phyloP scores from a whole-genome alignment of 2,113 vertebrate genomes.

The Tupaia tana region DNA sequence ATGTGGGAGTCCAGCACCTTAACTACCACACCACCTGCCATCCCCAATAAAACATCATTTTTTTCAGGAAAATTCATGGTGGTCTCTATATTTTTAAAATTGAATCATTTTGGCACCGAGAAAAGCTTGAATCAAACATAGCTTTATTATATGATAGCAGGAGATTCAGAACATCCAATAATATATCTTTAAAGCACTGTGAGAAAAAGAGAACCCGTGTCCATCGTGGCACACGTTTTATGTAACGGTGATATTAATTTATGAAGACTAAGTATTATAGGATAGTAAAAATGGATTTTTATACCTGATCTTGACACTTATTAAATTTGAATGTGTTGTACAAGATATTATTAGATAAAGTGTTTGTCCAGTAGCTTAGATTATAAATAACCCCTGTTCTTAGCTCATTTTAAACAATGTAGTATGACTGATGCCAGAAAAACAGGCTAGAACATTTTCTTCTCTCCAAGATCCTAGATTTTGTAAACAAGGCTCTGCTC shows the following conservation, averaged over 20 bases:
- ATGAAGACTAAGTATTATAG: neutral
- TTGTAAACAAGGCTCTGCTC: slow-evolving; percentile 77
- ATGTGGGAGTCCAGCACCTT: too few relatives aligned
- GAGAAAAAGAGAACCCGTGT: neutral
- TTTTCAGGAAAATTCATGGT: slow-evolving; percentile 24
- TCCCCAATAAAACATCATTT: neutral
- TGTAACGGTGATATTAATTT: slow-evolving; percentile 28
- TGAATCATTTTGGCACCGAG: neutral
- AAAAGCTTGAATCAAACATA: neutral
- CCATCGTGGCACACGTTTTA: slow-evolving; percentile 5
- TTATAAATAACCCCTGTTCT: slow-evolving; percentile 81
- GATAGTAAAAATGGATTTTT: slow-evolving; percentile 36
- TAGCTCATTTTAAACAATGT: slow-evolving; percentile 83
- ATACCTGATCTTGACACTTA: slow-evolving; percentile 52
- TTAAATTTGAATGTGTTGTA: slow-evolving; percentile 55
- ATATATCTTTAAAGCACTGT: neutral
- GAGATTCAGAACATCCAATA: neutral
- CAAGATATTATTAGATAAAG: slow-evolving; percentile 70
- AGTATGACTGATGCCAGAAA: slow-evolving; percentile 77
- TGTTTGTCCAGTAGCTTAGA: slow-evolving; percentile 74
- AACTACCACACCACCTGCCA: too few relatives aligned
- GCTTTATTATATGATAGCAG: slow-evolving; percentile 14
- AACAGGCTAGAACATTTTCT: slow-evolving; percentile 81
- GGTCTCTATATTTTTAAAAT: slow-evolving; percentile 14
- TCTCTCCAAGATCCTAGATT: slow-evolving; percentile 63